phyloP scores from a whole-genome alignment of 2,888 invertebrate genomes.

The Embidobia sp. region DNA sequence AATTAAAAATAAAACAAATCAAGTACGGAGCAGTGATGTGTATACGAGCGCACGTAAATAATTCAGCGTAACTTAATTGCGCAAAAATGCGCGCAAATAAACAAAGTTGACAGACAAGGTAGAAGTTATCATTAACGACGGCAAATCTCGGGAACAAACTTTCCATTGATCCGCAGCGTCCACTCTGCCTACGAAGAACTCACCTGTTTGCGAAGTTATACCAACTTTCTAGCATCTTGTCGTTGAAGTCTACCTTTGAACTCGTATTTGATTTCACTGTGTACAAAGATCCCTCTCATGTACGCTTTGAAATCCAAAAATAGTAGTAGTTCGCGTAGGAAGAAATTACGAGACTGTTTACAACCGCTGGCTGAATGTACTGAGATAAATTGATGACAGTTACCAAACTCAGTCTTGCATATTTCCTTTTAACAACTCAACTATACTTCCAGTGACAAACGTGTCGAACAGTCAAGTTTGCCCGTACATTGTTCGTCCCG shows the following conservation, averaged over 20 bases:
- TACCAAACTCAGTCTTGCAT: slow-evolving; percentile 47
- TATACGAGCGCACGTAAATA: slow-evolving; percentile 2
- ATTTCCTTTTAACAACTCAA: slow-evolving; percentile 53
- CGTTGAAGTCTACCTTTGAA: slow-evolving; percentile 36
- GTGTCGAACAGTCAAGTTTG: slow-evolving; percentile 41
- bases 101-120: not conserved
- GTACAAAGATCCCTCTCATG: slow-evolving; percentile 23
- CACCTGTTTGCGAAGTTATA: slow-evolving; percentile 35
- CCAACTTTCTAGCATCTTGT: slow-evolving; percentile 32
- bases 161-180: slow-evolving; percentile 23
- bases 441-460: slow-evolving; percentile 43
- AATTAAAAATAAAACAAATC: slow-evolving; percentile 14
- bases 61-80: slow-evolving; percentile 2
- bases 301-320: slow-evolving; percentile 47
- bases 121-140: slow-evolving; percentile 12
- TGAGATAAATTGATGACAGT: slow-evolving; percentile 55
- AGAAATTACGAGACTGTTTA: slow-evolving; percentile 59
- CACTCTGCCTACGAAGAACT: slow-evolving; percentile 16
- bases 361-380: slow-evolving; percentile 44
- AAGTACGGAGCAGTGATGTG: not conserved
- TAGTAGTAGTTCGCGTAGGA: slow-evolving; percentile 33
- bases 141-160: slow-evolving; percentile 7
- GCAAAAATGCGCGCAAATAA: not conserved
- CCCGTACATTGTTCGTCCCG: slow-evolving; percentile 18
- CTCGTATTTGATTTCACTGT: slow-evolving; percentile 47